Conservation (phyloP, 2,797 vertebrate species). For the Meriones psammophilus region DNA sequence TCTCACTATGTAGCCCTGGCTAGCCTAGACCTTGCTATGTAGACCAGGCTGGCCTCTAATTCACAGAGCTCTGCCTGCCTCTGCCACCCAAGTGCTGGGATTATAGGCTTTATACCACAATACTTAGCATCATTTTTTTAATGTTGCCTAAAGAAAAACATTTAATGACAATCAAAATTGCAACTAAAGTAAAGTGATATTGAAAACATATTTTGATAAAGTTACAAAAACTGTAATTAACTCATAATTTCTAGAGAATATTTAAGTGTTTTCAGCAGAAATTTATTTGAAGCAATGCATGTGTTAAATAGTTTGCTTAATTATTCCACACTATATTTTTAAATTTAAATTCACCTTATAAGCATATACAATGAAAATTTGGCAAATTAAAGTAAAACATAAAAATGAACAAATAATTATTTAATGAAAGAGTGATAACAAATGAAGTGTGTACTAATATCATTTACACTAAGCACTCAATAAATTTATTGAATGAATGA, state of each 20-base stretch:
- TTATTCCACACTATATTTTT: neutral
- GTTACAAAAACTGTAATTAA: slow-evolving; percentile 39
- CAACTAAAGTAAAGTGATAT: slow-evolving; percentile 38
- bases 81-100: neutral
- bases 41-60: neutral
- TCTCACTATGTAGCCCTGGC: neutral
- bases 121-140: slow-evolving; percentile 4
- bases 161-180: slow-evolving; percentile 51
- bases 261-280: neutral
- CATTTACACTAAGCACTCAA: neutral
- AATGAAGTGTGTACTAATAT: neutral
- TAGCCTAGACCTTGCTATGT: neutral
- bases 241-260: slow-evolving; percentile 26
- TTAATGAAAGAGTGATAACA: slow-evolving; percentile 27
- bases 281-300: slow-evolving; percentile 10
- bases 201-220: slow-evolving; percentile 50
- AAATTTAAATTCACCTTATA: slow-evolving; percentile 5
- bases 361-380: neutral
- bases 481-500: slow-evolving; percentile 45
- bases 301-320: slow-evolving; percentile 1
- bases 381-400: neutral
- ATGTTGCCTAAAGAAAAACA: slow-evolving; percentile 16
- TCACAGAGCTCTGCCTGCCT: neutral
- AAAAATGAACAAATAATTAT: neutral
- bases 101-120: neutral